These are phyloP conservation scores for Herpetotheres cachinnans DNA, from an alignment of 2,113 vertebrate genomes.

Conservation along the genomic window DNA sequence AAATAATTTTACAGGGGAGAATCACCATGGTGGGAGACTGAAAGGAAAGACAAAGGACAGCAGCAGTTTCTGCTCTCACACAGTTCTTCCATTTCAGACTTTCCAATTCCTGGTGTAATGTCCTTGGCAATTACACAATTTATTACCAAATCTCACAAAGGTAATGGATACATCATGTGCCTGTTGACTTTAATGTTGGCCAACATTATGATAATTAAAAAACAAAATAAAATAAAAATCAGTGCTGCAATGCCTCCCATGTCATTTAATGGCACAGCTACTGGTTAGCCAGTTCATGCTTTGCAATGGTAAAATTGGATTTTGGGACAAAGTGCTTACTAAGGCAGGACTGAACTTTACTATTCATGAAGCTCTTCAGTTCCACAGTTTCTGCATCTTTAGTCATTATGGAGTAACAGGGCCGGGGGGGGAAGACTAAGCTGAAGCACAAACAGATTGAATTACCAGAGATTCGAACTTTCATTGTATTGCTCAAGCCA, in stretches of 20 bases:
- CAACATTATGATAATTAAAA: not conserved
- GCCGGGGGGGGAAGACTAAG: not conserved
- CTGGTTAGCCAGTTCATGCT: not conserved
- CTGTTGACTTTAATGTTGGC: not conserved
- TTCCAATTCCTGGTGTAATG: accelerated
- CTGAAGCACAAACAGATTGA: not conserved
- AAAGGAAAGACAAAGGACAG: not conserved
- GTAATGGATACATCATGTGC: accelerated
- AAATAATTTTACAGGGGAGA: not conserved
- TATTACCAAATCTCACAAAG: not conserved
- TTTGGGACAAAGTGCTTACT: not conserved
- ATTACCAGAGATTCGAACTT: not conserved
- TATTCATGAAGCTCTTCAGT: not conserved
- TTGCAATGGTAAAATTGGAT: not conserved
- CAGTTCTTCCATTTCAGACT: not conserved
- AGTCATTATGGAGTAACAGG: not conserved
- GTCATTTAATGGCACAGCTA: not conserved
- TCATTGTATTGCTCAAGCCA: not conserved
- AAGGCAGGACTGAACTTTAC: not conserved
- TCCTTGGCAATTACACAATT: no score
- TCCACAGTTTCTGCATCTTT: not conserved
- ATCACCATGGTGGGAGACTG: not conserved
- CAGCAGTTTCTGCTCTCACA: not conserved
- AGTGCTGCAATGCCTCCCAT: not conserved
- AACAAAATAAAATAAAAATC: not conserved